Conservation (phyloP, 2,888 invertebrate genomes). For the Leptinotarsa peninsularis region DNA sequence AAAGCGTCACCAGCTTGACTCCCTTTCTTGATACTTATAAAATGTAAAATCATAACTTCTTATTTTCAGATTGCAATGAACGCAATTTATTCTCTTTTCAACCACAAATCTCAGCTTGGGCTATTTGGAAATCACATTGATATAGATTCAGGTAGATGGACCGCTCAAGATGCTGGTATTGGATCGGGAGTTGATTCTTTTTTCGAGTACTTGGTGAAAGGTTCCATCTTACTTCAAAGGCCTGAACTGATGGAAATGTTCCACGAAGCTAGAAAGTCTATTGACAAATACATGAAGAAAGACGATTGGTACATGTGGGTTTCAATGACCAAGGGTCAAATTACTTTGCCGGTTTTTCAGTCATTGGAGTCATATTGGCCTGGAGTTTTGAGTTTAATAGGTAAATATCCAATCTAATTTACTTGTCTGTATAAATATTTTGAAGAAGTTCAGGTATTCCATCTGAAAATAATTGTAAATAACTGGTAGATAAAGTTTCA, state of each 20-base stretch:
- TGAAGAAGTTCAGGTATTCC: too few species aligned
- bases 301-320: slow-evolving; percentile 99
- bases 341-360: slow-evolving; percentile 97
- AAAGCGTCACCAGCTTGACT: too few species aligned
- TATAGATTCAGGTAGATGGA: slow-evolving; percentile 95
- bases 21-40: too few species aligned
- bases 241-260: slow-evolving; percentile 95
- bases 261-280: slow-evolving; percentile 78
- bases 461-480: too few species aligned
- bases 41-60: neutral
- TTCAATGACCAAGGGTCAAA: slow-evolving; percentile 96
- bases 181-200: slow-evolving; percentile 97
- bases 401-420: slow-evolving; percentile 61
- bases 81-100: slow-evolving; percentile 89
- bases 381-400: slow-evolving; percentile 87
- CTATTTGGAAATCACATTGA: slow-evolving; percentile 98
- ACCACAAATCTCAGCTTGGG: slow-evolving; percentile 86
- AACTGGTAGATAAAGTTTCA: too few species aligned
- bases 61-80: slow-evolving; percentile 82
- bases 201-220: slow-evolving; percentile 96
- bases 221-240: slow-evolving; percentile 85
- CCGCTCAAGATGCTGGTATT: slow-evolving; percentile 97
- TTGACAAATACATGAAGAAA: slow-evolving; percentile 88
- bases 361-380: slow-evolving; percentile 99
- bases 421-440: neutral